Percentiles rank a stretch among this genome's conserved stretches.
Conservation (phyloP, 2,113 vertebrate genomes). For the Aspidoscelis tigris region DNA sequence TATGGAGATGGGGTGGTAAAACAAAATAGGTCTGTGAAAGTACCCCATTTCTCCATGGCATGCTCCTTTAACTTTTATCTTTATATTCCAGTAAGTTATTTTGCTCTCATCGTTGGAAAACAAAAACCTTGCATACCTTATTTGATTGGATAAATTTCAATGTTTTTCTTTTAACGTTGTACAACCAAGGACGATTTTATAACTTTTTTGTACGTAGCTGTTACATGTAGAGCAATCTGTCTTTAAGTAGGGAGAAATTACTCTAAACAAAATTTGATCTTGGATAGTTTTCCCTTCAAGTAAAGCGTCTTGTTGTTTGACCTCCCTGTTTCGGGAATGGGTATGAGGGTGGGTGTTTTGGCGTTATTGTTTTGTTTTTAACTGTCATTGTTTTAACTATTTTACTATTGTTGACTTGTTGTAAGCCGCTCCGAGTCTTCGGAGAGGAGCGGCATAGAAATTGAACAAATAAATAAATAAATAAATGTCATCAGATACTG, state of each 20-base stretch:
- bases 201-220: conserved; percentile 87
- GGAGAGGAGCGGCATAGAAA: no score
- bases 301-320: conserved; percentile 90
- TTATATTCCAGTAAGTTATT: conserved; percentile 81
- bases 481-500: no score
- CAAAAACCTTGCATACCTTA: conserved; percentile 76
- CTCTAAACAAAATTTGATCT: conserved; percentile 79
- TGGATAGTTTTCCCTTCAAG: conserved; percentile 85
- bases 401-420: no score
- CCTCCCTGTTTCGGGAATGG: no score
- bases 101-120: conserved; percentile 75
- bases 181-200: conserved; percentile 89
- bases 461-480: no score
- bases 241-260: conserved; percentile 81
- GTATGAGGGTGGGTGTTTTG: no score
- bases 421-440: no score
- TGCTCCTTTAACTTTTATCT: conserved; percentile 77
- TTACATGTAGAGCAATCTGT: conserved; percentile 86
- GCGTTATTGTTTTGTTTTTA: no score
- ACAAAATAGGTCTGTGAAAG: conserved; percentile 79
- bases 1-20: conserved; percentile 74
- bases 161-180: conserved; percentile 86
- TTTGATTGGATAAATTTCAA: conserved; percentile 81
- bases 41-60: conserved; percentile 70
- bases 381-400: no score